Percentiles rank a stretch among this genome's conserved stretches.
Conservation (phyloP, 2,113 vertebrate genomes). For the Poeciliopsis retropinna region DNA sequence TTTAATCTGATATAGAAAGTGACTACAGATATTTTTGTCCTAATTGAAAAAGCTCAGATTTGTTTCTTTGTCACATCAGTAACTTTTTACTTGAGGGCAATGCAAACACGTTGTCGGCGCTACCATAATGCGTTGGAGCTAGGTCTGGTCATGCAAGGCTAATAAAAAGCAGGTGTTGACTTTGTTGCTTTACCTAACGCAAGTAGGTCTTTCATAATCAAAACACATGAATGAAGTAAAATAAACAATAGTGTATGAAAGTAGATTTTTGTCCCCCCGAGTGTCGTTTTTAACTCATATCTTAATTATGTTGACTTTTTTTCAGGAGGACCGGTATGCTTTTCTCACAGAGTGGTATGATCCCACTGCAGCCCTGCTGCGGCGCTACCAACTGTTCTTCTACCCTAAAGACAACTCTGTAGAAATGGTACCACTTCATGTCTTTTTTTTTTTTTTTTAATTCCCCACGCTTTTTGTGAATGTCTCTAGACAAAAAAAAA, state of each 20-base stretch:
- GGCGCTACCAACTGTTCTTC: conserved; percentile 91
- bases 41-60: neutral
- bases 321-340: conserved; percentile 87
- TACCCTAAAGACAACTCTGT: conserved; percentile 91
- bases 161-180: neutral
- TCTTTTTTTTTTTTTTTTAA: neutral
- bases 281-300: neutral
- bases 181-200: neutral
- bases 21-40: too few relatives aligned
- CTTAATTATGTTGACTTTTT: conserved; percentile 1
- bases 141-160: neutral
- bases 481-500: too few relatives aligned
- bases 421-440: conserved; percentile 87
- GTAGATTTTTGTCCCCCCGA: neutral
- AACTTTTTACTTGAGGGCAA: neutral
- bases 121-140: neutral
- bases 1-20: too few relatives aligned
- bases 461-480: neutral
- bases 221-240: neutral
- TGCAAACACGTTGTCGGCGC: neutral
- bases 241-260: neutral
- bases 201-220: neutral
- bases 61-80: neutral
- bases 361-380: conserved; percentile 86
- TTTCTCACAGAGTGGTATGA: conserved; percentile 96